A percentile compares a stretch with the other conserved stretches of the same genome.
These are phyloP conservation scores for Halcyon chelicuti DNA, from an alignment of 2,797 vertebrate species.

Conservation along the genomic window DNA sequence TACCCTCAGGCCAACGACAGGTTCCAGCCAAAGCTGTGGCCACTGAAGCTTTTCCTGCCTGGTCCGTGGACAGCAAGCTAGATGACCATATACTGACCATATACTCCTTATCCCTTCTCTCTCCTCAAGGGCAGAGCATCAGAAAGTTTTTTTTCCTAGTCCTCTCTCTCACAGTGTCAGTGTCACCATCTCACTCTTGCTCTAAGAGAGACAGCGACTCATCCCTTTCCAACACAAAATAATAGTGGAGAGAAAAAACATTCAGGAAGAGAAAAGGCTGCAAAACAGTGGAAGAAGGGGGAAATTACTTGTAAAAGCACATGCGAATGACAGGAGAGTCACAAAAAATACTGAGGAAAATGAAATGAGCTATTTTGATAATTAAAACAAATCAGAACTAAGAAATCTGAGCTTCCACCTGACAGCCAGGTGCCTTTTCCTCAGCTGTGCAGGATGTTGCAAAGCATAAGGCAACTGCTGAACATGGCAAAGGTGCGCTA, in stretches of 20 bases:
- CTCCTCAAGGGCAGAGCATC: neutral
- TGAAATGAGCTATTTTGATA: neutral
- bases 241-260: neutral
- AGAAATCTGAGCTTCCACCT: neutral
- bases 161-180: neutral
- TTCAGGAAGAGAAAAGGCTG: neutral
- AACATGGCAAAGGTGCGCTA: neutral
- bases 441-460: neutral
- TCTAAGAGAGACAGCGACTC: neutral
- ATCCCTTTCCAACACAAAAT: neutral
- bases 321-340: neutral
- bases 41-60: neutral
- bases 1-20: neutral
- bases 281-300: neutral
- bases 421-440: neutral
- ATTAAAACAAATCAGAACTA: neutral
- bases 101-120: neutral
- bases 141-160: neutral
- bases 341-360: neutral
- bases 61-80: neutral
- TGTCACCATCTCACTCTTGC: neutral
- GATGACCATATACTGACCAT: neutral
- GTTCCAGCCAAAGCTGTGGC: neutral
- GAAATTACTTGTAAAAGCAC: neutral
- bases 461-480: neutral